These are phyloP conservation scores for Limnodromus scolopaceus DNA, from an alignment of 2,797 vertebrate species.

Conservation along the genomic window DNA sequence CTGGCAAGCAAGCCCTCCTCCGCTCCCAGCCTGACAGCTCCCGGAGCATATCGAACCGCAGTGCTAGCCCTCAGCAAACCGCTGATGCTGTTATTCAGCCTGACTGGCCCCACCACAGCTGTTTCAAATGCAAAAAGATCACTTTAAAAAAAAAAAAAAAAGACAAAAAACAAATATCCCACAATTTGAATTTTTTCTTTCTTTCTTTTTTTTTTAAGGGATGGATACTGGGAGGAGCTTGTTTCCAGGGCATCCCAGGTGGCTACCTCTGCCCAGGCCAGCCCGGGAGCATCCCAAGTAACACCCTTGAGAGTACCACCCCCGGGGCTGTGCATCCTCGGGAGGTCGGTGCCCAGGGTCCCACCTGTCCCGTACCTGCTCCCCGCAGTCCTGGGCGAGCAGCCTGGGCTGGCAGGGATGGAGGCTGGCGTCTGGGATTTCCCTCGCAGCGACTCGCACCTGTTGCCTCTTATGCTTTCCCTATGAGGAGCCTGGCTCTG, in stretches of 20 bases:
- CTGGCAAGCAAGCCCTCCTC: background rate
- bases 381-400: accelerated
- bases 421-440: background rate
- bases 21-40: background rate
- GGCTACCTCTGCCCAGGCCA: background rate
- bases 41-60: background rate
- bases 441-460: accelerated
- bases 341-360: background rate
- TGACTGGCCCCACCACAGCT: background rate
- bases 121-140: background rate
- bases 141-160: background rate
- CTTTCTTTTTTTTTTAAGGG: no score
- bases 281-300: background rate
- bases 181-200: background rate
- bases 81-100: background rate
- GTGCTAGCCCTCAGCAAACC: background rate
- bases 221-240: background rate
- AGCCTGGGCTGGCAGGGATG: background rate
- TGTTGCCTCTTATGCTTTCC: background rate
- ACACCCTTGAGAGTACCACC: background rate
- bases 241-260: background rate
- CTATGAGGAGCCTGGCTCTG: background rate
- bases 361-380: background rate
- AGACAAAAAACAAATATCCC: background rate
- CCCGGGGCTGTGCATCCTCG: background rate